Conservation (phyloP, 1,140 invertebrate genomes). For the Chrysopa pallens region DNA sequence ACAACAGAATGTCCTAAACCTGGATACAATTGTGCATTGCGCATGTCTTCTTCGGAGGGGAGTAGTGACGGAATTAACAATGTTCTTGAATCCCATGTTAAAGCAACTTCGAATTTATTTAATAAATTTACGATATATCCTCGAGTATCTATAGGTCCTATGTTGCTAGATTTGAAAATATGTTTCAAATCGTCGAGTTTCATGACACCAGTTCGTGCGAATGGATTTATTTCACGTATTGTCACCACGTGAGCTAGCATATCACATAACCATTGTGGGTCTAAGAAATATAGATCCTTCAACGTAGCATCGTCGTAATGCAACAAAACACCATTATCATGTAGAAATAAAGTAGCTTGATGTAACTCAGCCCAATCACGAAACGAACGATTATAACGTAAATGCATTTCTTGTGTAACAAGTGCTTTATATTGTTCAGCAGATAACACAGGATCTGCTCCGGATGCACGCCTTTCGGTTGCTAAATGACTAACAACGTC, state of each 20-base stretch:
- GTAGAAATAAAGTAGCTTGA: conserved; percentile 89
- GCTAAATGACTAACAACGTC: conserved; percentile 74
- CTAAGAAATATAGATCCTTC: conserved; percentile 79
- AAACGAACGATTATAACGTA: conserved; percentile 47
- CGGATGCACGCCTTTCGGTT: conserved; percentile 40
- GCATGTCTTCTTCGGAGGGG: conserved; percentile 56
- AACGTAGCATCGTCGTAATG: conserved; percentile 95
- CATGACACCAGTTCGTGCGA: conserved; percentile 86
- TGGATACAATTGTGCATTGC: conserved; percentile 20
- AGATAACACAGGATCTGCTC: conserved; percentile 73
- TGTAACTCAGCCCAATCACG: conserved; percentile 80
- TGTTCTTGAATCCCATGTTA: conserved; percentile 89
- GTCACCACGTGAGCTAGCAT: conserved; percentile 93
- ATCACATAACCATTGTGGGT: conserved; percentile 97
- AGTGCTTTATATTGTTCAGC: conserved; percentile 66
- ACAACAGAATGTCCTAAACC: conserved; percentile 18
- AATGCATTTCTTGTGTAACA: conserved; percentile 50
- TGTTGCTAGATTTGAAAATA: conserved; percentile 61
- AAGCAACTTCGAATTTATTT: conserved; percentile 94
- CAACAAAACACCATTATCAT: conserved; percentile 95
- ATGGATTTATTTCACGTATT: conserved; percentile 90
- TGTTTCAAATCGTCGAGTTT: conserved; percentile 83
- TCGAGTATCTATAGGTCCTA: conserved; percentile 39
- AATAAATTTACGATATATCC: conserved; percentile 78
- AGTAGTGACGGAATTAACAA: conserved; percentile 84